Evolutionary conservation across 2,113 vertebrate genomes (phyloP).

Genomic region (Zosterops japonicus): DNA sequence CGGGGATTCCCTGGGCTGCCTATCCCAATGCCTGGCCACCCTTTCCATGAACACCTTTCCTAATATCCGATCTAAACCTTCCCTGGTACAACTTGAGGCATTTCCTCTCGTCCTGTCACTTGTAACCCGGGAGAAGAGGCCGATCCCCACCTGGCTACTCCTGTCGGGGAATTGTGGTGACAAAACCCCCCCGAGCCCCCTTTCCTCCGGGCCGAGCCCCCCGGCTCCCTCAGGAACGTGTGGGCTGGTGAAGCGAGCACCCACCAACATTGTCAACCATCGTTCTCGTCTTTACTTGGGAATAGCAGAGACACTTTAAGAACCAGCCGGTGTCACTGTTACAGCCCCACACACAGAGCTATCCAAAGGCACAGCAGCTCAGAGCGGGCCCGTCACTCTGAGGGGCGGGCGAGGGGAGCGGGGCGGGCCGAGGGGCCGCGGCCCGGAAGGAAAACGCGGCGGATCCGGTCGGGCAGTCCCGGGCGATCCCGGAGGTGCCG

Average conservation of each 20-base stretch:
- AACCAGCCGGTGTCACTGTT: neutral
- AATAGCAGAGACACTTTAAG: constrained; percentile 74
- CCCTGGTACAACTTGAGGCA: neutral
- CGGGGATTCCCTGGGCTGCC: neutral
- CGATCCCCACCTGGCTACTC: neutral
- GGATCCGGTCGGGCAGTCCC: neutral
- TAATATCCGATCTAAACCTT: neutral
- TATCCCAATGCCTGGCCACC: too few relatives aligned
- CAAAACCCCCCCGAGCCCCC: neutral
- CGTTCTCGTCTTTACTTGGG: constrained; percentile 81
- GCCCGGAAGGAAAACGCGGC: neutral
- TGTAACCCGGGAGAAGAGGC: neutral
- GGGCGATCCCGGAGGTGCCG: too few relatives aligned
- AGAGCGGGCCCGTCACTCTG: rapidly evolving
- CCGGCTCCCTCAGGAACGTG: neutral
- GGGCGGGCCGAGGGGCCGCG: neutral
- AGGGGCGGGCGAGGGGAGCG: neutral
- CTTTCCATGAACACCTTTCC: neutral
- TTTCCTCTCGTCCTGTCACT: neutral
- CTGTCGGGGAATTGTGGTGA: neutral
- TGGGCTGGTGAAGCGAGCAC: neutral
- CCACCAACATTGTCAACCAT: constrained; percentile 53
- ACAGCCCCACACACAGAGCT: rapidly evolving
- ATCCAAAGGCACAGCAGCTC: rapidly evolving
- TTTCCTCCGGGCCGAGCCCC: neutral